Evolutionary conservation across 2,888 invertebrate genomes (phyloP).

Genomic region (Keiferia lycopersicella): DNA sequence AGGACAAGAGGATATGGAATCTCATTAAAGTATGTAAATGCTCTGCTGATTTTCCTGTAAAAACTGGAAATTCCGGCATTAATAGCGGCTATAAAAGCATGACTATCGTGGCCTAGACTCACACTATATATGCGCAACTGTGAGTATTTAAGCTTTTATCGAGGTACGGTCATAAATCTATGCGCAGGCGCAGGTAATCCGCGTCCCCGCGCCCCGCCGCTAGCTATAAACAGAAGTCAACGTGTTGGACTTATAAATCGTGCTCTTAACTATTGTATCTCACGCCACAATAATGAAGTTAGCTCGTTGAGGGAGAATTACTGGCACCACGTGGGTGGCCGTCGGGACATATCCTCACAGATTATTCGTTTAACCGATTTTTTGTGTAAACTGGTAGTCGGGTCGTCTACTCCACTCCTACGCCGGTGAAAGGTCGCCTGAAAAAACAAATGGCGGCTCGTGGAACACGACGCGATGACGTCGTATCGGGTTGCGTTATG

Average conservation of each 20-base stretch:
- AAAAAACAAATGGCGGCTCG: constrained; percentile 67
- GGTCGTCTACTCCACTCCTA: constrained; percentile 38
- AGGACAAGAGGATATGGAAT: too few relatives aligned
- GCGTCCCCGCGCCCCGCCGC: constrained; percentile 72
- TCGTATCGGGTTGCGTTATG: constrained; percentile 51
- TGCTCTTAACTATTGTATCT: constrained; percentile 81
- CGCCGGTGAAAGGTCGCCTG: constrained; percentile 66
- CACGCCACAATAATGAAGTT: constrained; percentile 81
- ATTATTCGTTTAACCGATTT: constrained; percentile 70
- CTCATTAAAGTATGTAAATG: background rate
- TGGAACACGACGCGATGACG: constrained; percentile 39
- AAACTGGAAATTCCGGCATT: background rate
- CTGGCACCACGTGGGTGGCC: constrained; percentile 78
- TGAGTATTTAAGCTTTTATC: constrained; percentile 80
- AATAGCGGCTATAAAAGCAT: background rate
- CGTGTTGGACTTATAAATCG: constrained; percentile 81
- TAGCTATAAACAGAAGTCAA: constrained; percentile 81
- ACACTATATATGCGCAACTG: constrained; percentile 67
- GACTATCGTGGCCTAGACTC: background rate
- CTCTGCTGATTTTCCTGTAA: background rate
- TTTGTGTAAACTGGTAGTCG: constrained; percentile 65
- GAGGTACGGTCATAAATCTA: constrained; percentile 75
- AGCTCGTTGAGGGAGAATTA: constrained; percentile 80
- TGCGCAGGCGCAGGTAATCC: constrained; percentile 76
- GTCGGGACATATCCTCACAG: constrained; percentile 69